phyloP scores from a whole-genome alignment of 2,888 invertebrate species.

The Tetragonisca angustula region DNA sequence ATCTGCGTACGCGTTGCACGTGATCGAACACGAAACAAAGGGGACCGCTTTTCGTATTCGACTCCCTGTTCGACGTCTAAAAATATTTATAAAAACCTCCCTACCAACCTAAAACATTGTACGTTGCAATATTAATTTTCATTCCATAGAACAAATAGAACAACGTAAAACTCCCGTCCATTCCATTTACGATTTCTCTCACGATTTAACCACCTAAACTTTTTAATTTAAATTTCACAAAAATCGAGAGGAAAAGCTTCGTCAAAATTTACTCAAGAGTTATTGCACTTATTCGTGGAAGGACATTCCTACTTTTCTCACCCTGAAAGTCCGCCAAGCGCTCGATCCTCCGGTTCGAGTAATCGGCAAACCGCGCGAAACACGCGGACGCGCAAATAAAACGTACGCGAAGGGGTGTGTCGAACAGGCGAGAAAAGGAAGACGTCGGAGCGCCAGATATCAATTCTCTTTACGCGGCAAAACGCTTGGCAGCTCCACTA shows the following conservation, averaged over 20 bases:
- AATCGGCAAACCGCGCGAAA: not conserved
- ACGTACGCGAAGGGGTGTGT: not conserved
- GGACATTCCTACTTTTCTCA: not conserved
- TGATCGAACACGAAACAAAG: constrained; percentile 55
- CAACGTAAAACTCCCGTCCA: no score
- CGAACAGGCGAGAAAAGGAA: constrained; percentile 29
- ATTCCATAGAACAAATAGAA: no score
- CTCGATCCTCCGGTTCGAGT: not conserved
- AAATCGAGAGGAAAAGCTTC: no score
- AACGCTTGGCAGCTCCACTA: constrained; percentile 79
- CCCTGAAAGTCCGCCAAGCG: not conserved
- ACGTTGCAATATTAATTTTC: no score
- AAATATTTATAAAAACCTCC: constrained; percentile 4
- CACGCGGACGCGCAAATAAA: constrained; percentile 25
- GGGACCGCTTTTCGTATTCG: not conserved
- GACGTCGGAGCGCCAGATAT: constrained; percentile 74
- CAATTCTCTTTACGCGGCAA: constrained; percentile 77
- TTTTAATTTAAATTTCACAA: no score
- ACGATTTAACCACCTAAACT: no score
- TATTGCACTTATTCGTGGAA: no score
- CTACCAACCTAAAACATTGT: not conserved
- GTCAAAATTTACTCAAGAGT: no score
- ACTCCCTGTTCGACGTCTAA: constrained; percentile 13
- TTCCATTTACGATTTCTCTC: no score
- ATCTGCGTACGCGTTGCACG: constrained; percentile 51